phyloP scores from a whole-genome alignment of 1,140 invertebrate species.

The Lordiphosa mommai region DNA sequence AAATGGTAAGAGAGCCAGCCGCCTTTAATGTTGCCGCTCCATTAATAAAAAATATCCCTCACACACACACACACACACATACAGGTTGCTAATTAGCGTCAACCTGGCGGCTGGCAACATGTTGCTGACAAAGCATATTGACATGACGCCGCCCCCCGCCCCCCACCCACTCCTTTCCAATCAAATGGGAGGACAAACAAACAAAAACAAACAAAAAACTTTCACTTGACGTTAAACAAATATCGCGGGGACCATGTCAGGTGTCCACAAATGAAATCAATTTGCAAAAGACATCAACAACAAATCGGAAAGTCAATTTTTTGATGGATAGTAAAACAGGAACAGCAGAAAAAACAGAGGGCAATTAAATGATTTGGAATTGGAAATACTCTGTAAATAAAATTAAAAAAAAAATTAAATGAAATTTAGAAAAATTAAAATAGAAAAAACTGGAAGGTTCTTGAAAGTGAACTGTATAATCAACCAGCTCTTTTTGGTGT shows the following conservation, averaged over 20 bases:
- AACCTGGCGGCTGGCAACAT: constrained; percentile 62
- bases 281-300: constrained; percentile 51
- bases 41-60: constrained; percentile 21
- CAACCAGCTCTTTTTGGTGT: no score
- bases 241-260: constrained; percentile 51
- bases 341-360: no score
- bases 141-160: background rate
- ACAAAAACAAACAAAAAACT: constrained; percentile 35
- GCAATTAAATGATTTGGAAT: no score
- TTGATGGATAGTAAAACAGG: no score
- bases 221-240: constrained; percentile 68
- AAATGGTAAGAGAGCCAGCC: constrained; percentile 45
- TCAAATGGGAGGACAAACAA: constrained; percentile 18
- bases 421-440: no score
- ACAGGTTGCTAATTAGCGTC: constrained; percentile 64
- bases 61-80: background rate
- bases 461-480: no score
- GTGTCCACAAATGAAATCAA: constrained; percentile 65
- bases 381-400: background rate
- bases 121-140: constrained; percentile 56
- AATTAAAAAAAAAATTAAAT: no score
- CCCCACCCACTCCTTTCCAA: constrained; percentile 1
- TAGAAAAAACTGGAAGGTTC: no score
- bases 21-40: constrained; percentile 49
- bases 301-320: constrained; percentile 13